phyloP scores from a whole-genome alignment of 2,797 vertebrate species.

The Gouania willdenowi region DNA sequence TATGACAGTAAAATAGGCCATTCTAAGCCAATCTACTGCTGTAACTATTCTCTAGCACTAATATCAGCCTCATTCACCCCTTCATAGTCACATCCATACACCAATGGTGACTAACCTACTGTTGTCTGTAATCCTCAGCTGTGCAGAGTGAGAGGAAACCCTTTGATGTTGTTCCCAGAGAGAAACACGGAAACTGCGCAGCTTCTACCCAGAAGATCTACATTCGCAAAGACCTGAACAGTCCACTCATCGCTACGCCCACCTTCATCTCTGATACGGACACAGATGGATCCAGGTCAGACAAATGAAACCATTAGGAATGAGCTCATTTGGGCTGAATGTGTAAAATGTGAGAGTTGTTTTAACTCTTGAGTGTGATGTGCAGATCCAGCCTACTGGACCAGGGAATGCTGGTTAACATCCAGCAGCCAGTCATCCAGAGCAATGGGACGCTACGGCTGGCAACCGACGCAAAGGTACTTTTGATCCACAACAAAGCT shows the following conservation, averaged over 20 bases:
- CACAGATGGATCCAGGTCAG: slow-evolving; percentile 88
- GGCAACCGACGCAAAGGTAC: slow-evolving; percentile 89
- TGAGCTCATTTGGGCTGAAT: not conserved
- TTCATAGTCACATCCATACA: too few relatives aligned
- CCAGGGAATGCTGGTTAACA: slow-evolving; percentile 97
- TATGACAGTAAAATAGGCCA: too few relatives aligned
- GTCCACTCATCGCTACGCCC: slow-evolving; percentile 93
- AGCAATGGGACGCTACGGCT: slow-evolving; percentile 91
- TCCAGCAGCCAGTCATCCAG: slow-evolving; percentile 94
- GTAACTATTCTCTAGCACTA: too few relatives aligned
- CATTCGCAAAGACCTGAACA: slow-evolving; percentile 94
- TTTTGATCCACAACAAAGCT: not conserved
- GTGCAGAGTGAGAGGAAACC: slow-evolving; percentile 98
- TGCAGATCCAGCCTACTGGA: slow-evolving; percentile 85
- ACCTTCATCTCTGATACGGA: slow-evolving; percentile 96
- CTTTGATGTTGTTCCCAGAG: slow-evolving; percentile 89
- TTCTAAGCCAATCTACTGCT: too few relatives aligned
- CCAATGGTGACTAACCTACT: not conserved
- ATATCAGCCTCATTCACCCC: too few relatives aligned
- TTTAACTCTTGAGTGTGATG: slow-evolving; percentile 12
- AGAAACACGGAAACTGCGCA: slow-evolving; percentile 94
- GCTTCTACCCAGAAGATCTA: slow-evolving; percentile 98
- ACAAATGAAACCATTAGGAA: slow-evolving; percentile 2
- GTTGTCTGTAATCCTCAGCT: slow-evolving; percentile 67
- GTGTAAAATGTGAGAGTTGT: too few relatives aligned